Base-by-base conservation (phyloP, 2,797 vertebrate genomes). In the Ctenopoma kingsleyae region DNA sequence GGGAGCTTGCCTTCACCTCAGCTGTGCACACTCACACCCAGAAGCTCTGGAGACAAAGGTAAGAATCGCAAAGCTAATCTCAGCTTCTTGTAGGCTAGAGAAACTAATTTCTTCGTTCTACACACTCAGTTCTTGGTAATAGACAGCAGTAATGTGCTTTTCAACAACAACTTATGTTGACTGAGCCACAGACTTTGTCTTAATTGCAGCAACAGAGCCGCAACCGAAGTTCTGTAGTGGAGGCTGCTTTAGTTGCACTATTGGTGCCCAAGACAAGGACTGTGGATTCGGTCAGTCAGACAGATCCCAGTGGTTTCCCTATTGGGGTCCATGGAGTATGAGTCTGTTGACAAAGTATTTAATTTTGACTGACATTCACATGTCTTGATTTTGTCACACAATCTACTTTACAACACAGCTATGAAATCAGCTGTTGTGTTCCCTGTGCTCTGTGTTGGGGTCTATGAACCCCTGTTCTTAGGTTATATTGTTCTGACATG, bases 31-130 rank as follows among this genome's bases (percentile, higher is more conserved):
- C 61, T 63, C 51, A 9, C 13, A 27, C 62, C 83, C 46, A 66
- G 59, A 51, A 78, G 43, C 59, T 63, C 55, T 64, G 65, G 56
- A 76, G 47, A 81, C 66, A 86, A 86, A 90, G 92, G 94, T 94
- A 94, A 93, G 93, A 50, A 27, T n/a, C 7, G 57, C 25, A 19
- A 59, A 60, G 61, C 51, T 46, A 22, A 59, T 62, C 23, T 84
- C 17, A 44, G 23, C 56, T 65, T 47, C 67, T 74, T 25, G 48
- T 36, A 32, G 11, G 38, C 5, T 16, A 40, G 6, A 52, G 15
- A 54, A 67, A 59, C 1, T 13, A 49, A 9, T 47, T 6, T 60
- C 12, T 6, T 10, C 35, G 17, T 2, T 1, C 43, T 36, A 35
- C 2, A 40, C 17, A 16, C 16, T 58, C 17, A 35, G 48, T 3